Conservation (phyloP, 2,113 vertebrate genomes). For the Empidonax traillii region DNA sequence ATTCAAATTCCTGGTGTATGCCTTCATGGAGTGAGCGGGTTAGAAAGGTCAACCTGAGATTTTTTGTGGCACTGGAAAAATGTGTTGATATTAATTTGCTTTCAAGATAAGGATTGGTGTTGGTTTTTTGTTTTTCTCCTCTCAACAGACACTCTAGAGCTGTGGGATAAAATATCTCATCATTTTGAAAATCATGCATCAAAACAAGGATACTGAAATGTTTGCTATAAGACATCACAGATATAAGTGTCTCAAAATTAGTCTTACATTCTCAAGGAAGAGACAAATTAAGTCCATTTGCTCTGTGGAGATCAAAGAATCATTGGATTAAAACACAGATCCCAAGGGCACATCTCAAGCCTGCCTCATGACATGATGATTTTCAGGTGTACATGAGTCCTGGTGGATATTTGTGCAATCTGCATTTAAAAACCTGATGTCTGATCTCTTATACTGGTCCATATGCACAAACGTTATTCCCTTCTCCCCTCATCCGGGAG, state of each 20-base stretch:
- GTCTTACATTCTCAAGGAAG: neutral
- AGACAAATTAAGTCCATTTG: neutral
- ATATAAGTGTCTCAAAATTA: neutral
- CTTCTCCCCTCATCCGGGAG: neutral
- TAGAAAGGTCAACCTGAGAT: neutral
- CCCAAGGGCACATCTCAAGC: neutral
- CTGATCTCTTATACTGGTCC: neutral
- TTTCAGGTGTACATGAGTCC: constrained; percentile 35
- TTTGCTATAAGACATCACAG: neutral
- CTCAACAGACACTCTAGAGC: neutral
- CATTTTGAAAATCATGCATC: neutral
- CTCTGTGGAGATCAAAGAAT: neutral
- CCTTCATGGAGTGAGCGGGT: neutral
- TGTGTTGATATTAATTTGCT: neutral
- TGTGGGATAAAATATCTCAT: neutral
- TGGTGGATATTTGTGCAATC: neutral
- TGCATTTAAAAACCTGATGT: constrained; percentile 16
- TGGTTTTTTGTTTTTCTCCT: neutral
- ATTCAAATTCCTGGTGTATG: neutral
- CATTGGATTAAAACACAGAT: neutral
- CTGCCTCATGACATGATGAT: neutral
- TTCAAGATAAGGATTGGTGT: neutral
- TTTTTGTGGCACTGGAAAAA: neutral
- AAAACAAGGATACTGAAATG: neutral
- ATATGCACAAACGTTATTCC: neutral